Evolutionary conservation across 2,888 invertebrate species (phyloP), one percentile per base, ranked within the genome.

Genomic region (Cerastis leucographa): DNA sequence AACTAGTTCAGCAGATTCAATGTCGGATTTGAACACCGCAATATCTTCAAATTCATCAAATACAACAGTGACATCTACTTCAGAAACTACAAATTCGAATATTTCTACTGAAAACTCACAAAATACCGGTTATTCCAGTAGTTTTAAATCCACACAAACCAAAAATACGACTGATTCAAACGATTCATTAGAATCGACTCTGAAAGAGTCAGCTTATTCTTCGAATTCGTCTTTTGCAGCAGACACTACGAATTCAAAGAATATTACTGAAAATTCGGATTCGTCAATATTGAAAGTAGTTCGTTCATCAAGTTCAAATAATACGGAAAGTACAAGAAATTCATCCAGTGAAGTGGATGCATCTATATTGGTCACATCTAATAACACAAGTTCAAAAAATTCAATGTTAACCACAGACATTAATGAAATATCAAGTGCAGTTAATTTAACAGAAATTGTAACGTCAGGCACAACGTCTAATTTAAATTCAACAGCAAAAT

Each of bases 401-500:
- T 4, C 12, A 0, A 51, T 56, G 35, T 12, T 49, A 35, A 51
- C 22, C 8, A 49, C 19, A 22, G 29, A 77, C 0, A n/a, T 76
- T 17, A 74, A 40, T 19, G 40, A 85, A 62, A 49, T 35, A 40
- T 74, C 56, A 54, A 71, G 35, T 78, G 62, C 29, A 40, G 40
- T 6, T 54, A 84, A 81, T 61, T 35, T 59, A 7, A 84, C 85
- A n/a, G 69, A 81, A 8, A 65, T 84, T 7, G 9, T 56, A 40
- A 72, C 59, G 42, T 67, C 46, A 66, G 82, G 61, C 56, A 56
- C 29, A 11, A 66, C n/a, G 4, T 71, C 35, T 12, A 62, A 72
- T 65, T 83, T 72, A 64, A 83, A 83, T 83, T 83, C 85, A 66
- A 75, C 66, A 40, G 85, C 76, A 17, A 74, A 62, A 49, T 85